A percentile compares a stretch with the other conserved stretches of the same genome.
These are phyloP conservation scores for Gavia stellata DNA, from an alignment of 2,113 vertebrate species.

Conservation along the genomic window DNA sequence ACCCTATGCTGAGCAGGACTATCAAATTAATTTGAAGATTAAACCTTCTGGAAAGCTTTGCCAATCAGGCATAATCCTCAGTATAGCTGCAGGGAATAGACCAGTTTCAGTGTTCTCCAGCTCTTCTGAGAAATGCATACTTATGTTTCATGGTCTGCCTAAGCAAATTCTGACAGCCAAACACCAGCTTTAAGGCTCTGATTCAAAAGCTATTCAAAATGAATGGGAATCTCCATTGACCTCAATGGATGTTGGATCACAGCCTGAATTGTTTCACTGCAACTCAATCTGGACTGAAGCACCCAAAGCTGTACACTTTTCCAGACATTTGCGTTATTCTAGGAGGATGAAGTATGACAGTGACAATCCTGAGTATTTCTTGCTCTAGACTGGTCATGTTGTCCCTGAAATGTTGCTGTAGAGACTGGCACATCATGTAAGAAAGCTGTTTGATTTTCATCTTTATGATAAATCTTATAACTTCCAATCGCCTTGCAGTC, in stretches of 20 bases:
- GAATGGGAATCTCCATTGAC: background rate
- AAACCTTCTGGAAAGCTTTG: background rate
- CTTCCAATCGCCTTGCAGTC: background rate
- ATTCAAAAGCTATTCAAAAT: background rate
- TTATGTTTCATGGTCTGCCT: background rate
- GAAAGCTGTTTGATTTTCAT: background rate
- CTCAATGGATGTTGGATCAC: background rate
- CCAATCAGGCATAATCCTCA: background rate
- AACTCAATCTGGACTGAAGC: background rate
- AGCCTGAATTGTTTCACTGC: background rate
- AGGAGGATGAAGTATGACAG: background rate
- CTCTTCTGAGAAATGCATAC: background rate
- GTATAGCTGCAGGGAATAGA: background rate
- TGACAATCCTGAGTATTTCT: background rate
- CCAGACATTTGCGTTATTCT: background rate
- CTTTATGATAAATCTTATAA: background rate
- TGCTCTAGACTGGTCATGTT: background rate
- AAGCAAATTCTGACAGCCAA: background rate
- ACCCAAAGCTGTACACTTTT: background rate
- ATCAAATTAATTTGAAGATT: slow-evolving; percentile 23
- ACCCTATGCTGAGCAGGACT: background rate
- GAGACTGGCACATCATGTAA: background rate
- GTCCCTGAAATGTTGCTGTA: background rate
- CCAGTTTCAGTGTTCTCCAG: background rate
- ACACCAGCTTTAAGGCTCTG: background rate